Base-by-base conservation (phyloP, 2,797 vertebrate genomes). In the Orientallactaga sibirica region DNA sequence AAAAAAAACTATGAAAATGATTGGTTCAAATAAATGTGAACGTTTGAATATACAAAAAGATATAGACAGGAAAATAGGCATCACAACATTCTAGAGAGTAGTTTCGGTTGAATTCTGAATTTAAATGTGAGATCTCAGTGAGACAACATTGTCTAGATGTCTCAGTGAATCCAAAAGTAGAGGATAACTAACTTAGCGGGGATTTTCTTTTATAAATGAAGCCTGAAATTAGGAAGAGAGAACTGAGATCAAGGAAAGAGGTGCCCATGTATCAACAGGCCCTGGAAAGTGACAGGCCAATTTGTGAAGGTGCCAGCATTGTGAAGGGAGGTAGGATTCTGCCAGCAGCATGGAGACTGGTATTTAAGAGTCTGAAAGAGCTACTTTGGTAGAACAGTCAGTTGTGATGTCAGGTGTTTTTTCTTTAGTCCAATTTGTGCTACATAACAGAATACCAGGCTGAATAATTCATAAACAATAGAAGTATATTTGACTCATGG, bases 161-260 rank as follows among this genome's bases (percentile, higher is more conserved):
- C 66, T 79, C 55, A 20, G 37, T 84, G n/a, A 82, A 88, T 18
- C 29, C 16, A 3, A 64, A 83, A 90, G 58, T 25, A 87, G 27
- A 81, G 61, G 41, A 80, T 33, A 52, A 68, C 14, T 82, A 76
- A 80, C 43, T 78, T 16, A 68, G 11, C 18, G 58, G 18, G 11
- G n/a, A 67, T 48, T 71, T 88, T 82, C 10, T 90, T 91, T 94
- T 68, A 81, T 71, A 85, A 93, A 94, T 76, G 29, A 96, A 88
- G 27, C 37, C 62, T 66, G 29, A 85, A 91, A 92, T 80, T 82
- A 84, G 24, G 7, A 94, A 68, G 16, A 89, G 68, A 80, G 66
- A 58, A 71, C 19, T 88, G 43, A 86, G 75, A 74, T 79, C 27
- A 37, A 79, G 25, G 16, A 29, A 86, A 75, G 74, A 78, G 12